phyloP scores from a whole-genome alignment of 2,888 invertebrate genomes.

The Scaptomyza tumidula region DNA sequence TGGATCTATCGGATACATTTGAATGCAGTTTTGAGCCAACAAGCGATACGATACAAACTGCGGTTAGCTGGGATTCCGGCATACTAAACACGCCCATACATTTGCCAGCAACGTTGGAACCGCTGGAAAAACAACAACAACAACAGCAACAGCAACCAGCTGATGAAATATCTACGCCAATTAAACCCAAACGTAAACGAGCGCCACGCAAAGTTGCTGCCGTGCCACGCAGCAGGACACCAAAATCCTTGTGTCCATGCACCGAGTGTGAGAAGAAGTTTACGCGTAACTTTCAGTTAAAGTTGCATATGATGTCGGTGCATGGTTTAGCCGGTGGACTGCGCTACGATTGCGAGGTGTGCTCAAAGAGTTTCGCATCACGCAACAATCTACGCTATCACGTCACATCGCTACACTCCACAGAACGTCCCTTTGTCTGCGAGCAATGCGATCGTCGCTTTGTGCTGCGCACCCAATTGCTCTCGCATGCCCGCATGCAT shows the following conservation, averaged over 20 bases:
- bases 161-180: neutral
- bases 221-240: slow-evolving; percentile 1
- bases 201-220: slow-evolving; percentile 5
- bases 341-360: slow-evolving; percentile 71
- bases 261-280: slow-evolving; percentile 79
- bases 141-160: neutral
- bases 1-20: slow-evolving; percentile 51
- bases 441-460: slow-evolving; percentile 70
- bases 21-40: slow-evolving; percentile 13
- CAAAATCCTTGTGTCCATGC: slow-evolving; percentile 65
- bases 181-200: slow-evolving; percentile 22
- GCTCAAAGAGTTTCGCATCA: slow-evolving; percentile 77
- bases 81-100: slow-evolving; percentile 62
- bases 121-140: too few relatives aligned
- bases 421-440: slow-evolving; percentile 74
- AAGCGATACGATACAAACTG: neutral
- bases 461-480: slow-evolving; percentile 76
- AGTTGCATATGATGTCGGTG: slow-evolving; percentile 75
- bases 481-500: slow-evolving; percentile 77
- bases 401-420: slow-evolving; percentile 73
- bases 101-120: slow-evolving; percentile 46
- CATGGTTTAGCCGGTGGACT: slow-evolving; percentile 76
- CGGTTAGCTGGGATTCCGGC: slow-evolving; percentile 36
- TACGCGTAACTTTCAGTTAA: slow-evolving; percentile 80
- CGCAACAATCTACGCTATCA: slow-evolving; percentile 80